Conservation (phyloP, 2,113 vertebrate species). For the Platysternon megacephalum region DNA sequence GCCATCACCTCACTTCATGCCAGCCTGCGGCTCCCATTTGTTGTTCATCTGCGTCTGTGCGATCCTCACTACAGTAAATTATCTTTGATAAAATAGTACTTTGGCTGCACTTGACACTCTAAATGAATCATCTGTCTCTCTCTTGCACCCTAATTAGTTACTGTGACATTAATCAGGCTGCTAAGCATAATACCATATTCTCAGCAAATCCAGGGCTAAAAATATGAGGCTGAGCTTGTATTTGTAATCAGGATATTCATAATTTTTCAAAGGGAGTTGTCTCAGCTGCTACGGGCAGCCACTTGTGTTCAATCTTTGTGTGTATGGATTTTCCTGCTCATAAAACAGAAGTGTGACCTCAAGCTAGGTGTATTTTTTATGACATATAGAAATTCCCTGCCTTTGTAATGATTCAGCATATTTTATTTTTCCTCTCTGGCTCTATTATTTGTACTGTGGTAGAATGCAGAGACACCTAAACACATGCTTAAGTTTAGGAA, state of each 20-base stretch:
- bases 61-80: conserved; percentile 26
- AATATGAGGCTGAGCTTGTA: background rate
- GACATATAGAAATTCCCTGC: background rate
- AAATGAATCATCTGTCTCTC: conserved; percentile 61
- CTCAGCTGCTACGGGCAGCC: background rate
- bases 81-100: conserved; percentile 39
- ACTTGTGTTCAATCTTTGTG: background rate
- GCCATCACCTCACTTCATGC: background rate
- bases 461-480: background rate
- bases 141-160: conserved; percentile 66
- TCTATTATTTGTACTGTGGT: background rate
- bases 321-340: conserved; percentile 28
- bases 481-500: background rate
- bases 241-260: conserved; percentile 49
- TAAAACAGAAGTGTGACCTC: conserved; percentile 27
- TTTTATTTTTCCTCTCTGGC: background rate
- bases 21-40: background rate
- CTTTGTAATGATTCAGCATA: background rate
- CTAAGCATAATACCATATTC: conserved; percentile 23
- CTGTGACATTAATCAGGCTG: conserved; percentile 67
- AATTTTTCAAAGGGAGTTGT: conserved; percentile 19
- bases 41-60: background rate
- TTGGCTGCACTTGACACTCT: conserved; percentile 37
- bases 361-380: conserved; percentile 18
- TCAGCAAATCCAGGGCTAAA: conserved; percentile 26